Conservation (phyloP, 2,888 invertebrate species). For the Lissonota sp. region DNA sequence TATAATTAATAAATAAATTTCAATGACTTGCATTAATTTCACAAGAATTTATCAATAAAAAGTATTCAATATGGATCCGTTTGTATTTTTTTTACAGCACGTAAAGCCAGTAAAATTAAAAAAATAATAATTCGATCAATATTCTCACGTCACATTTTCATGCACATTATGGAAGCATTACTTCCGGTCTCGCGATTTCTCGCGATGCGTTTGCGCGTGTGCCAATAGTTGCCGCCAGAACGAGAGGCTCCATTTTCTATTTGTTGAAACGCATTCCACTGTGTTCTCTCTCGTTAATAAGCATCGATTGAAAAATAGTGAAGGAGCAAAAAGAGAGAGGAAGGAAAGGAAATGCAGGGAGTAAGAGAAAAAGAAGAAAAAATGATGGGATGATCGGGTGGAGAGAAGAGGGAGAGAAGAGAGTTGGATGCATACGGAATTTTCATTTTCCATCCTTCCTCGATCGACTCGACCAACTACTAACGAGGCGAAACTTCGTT, state of each 20-base stretch:
- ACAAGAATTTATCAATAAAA: no score
- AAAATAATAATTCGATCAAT: no score
- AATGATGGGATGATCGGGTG: conserved; percentile 15
- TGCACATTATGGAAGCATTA: not conserved
- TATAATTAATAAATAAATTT: no score
- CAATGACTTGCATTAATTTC: no score
- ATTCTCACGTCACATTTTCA: not conserved
- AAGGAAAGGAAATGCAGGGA: not conserved
- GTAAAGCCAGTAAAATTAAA: no score
- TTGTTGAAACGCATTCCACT: conserved; percentile 33
- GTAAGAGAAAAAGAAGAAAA: conserved; percentile 38
- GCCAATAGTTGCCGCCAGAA: not conserved
- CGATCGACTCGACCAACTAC: conserved; percentile 73
- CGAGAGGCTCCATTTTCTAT: conserved; percentile 1
- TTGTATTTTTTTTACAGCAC: no score
- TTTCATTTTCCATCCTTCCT: conserved; percentile 66
- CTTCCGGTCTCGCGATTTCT: conserved; percentile 22
- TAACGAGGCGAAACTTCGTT: conserved; percentile 76
- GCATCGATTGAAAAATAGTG: conserved; percentile 49
- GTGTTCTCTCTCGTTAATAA: conserved; percentile 50
- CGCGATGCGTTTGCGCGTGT: conserved; percentile 24
- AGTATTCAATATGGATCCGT: no score
- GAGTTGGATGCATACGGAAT: conserved; percentile 61
- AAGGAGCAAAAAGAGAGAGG: not conserved
- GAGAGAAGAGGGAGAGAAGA: conserved; percentile 18